Evolutionary conservation across 2,797 vertebrate species (phyloP).

Genomic region (Agapornis canus): DNA sequence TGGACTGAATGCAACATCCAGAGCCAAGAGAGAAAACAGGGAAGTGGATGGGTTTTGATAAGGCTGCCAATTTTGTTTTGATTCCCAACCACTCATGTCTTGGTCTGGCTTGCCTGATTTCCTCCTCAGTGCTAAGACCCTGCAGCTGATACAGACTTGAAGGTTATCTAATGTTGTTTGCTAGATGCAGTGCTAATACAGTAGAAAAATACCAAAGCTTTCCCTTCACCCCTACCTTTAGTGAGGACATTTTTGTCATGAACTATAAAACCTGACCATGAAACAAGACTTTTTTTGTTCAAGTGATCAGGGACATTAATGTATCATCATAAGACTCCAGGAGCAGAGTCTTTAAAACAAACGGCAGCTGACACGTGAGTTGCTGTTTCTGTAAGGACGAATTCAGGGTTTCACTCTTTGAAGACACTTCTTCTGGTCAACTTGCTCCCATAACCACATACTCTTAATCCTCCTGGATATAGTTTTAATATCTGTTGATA

Average conservation of each 20-base stretch:
- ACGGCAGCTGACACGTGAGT: neutral
- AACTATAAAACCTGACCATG: neutral
- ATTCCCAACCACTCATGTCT: neutral
- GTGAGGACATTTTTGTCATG: neutral
- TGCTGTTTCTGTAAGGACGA: neutral
- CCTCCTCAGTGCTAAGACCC: neutral
- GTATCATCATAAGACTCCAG: neutral
- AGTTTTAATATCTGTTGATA: conserved; percentile 1
- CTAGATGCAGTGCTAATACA: neutral
- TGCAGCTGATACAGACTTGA: neutral
- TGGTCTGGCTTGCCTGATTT: neutral
- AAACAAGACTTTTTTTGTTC: neutral
- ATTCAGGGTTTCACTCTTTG: neutral
- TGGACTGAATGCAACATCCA: neutral
- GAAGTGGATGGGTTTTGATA: neutral
- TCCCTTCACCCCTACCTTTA: neutral
- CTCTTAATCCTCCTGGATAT: neutral
- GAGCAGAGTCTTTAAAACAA: neutral
- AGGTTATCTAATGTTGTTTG: neutral
- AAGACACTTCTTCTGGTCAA: neutral
- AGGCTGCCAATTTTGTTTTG: neutral
- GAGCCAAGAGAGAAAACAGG: neutral
- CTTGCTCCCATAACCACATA: neutral
- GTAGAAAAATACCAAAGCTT: neutral
- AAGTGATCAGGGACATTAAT: neutral